Base-by-base conservation (phyloP, 2,113 vertebrate species). In the Tragulus kanchil region DNA sequence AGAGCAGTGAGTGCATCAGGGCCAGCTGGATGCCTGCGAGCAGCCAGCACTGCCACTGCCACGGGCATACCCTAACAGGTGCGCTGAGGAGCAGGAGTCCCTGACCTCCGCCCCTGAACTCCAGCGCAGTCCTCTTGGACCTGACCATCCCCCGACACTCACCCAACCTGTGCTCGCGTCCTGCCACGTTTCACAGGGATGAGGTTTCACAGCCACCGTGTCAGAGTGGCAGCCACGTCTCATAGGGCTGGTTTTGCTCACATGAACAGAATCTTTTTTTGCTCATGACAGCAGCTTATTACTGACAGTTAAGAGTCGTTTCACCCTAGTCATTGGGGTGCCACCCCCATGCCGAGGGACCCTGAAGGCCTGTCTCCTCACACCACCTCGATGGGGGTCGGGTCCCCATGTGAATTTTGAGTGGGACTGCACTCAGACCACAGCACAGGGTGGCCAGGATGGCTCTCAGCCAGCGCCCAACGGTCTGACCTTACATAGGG, bases 61-160 rank as follows among this genome's bases (percentile, higher is more conserved):
- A 36, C 36, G 36, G 36, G 36, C 36, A 36, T 36, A 36, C 36
- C 36, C 36, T 36, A 36, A 36, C 36, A 36, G 36, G 36, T 36
- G 36, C 36, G 36, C 36, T 73, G 69, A 73, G 45, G 69, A 73
- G 45, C 3, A 73, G 11, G 45, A 82, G 26, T 36, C 84, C 89
- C 64, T 82, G 87, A 88, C 59, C 83, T 88, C 67, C 89, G 67
- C 52, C 50, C 82, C 75, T 92, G 77, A 75, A 93, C 42, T 88
- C 58, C 6, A 78, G 42, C 3, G 31, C 77, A 54, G 77, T 16
- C 28, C 71, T 73, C 56, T 21, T 52, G 13, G 87, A 36, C 36
- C 75, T 88, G 42, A 15, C 42, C 19, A 89, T 42, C 77, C 78
- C 77, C 31, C 11, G 11, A 16, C 84, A 77, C 62, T 89, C 61